Base-by-base conservation (phyloP, 2,797 vertebrate species). In the Acropternis orthonyx region DNA sequence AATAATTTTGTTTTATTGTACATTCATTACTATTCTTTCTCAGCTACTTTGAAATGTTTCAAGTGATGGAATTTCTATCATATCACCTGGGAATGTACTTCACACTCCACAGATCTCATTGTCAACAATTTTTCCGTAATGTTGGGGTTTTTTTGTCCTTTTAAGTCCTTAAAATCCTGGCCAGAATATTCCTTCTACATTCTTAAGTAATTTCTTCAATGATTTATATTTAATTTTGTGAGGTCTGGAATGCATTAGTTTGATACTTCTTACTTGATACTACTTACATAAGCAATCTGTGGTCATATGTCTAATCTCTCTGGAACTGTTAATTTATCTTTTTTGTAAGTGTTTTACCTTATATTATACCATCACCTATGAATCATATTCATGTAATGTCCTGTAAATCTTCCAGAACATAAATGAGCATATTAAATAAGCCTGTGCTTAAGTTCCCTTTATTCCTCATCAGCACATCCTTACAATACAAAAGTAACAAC, bases 391-490 rank as follows among this genome's bases (percentile, higher is more conserved):
- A 66, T 65, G 16, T 4, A 24, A 10, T 55, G 49, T 37, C 30
- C 22, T 83, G 20, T 41, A 59, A 52, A 55, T 69, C n/a, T 94
- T 88, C 43, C 34, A 87, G 62, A 85, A 54, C 37, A 85, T 65
- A 86, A 92, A 90, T 43, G 36, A 85, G n/a, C 36, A 23, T 80
- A 88, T 75, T 82, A 86, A 92, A 75, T 65, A 92, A 72, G 27
- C 36, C 15, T 43, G 3, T 37, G 8, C 7, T 39, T 17, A 72
- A 61, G 10, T 73, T 77, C 21, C 21, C 4, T 20, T 65, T 55
- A 27, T 79, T 76, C 44, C 30, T 78, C 82, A 67, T 84, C 28
- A 74, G 27, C 10, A 30, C 12, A 32, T 56, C 5, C 22, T 88
- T 84, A 21, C 23, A 73, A 77, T 65, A 69, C 26, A 72, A 82